These are phyloP conservation scores for Cataglyphis rosenhaueri DNA, from an alignment of 2,888 invertebrate genomes.

Conservation along the genomic window DNA sequence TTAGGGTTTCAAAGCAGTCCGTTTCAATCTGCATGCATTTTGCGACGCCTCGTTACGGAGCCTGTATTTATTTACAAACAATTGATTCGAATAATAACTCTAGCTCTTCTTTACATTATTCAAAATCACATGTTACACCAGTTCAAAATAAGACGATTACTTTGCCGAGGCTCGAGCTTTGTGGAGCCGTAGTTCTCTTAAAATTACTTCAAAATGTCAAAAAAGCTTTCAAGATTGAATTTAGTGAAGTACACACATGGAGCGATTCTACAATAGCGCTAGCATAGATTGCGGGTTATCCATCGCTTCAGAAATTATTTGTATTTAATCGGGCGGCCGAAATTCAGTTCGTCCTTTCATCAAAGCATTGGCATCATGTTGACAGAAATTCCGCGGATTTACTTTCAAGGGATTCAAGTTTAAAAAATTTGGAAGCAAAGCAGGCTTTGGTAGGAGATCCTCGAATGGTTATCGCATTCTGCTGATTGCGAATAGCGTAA, in stretches of 20 bases:
- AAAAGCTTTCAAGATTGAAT: no score
- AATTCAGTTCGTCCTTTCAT: background rate
- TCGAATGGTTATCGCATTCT: background rate
- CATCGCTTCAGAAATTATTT: background rate
- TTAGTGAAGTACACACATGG: background rate
- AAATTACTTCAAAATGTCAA: no score
- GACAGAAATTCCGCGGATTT: background rate
- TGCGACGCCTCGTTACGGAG: background rate
- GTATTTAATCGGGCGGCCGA: background rate
- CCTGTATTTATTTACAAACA: no score
- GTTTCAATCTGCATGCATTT: background rate
- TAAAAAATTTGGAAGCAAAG: background rate
- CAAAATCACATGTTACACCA: no score
- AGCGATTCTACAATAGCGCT: background rate
- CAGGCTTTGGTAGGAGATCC: background rate
- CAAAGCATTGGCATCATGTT: background rate
- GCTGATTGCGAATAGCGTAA: rapidly evolving
- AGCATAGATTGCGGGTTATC: background rate
- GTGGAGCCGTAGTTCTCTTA: no score
- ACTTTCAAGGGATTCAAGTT: background rate
- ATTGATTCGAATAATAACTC: no score
- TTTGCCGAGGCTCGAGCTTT: no score
- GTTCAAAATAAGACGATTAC: no score
- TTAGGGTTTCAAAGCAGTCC: background rate
- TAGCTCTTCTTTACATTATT: no score